These are phyloP conservation scores for Tetragnatha versicolor DNA, from an alignment of 1,140 invertebrate genomes.

Conservation along the genomic window DNA sequence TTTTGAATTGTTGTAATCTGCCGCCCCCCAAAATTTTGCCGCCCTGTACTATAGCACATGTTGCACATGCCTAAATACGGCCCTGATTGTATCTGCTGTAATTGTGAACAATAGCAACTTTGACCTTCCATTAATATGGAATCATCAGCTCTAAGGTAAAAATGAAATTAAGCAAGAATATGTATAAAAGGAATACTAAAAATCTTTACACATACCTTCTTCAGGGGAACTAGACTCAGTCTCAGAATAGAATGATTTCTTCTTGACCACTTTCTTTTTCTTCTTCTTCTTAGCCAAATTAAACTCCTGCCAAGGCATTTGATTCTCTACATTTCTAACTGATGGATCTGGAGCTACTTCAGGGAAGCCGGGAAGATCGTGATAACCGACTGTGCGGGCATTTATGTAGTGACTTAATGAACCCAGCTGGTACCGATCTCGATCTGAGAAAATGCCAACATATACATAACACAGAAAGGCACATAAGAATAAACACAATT, in stretches of 20 bases:
- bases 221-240: slow-evolving; percentile 55
- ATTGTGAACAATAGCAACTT: too few relatives aligned
- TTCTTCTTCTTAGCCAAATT: slow-evolving; percentile 60
- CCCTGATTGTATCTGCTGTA: too few relatives aligned
- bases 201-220: slow-evolving; percentile 26
- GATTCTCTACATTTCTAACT: slow-evolving; percentile 74
- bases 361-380: slow-evolving; percentile 87
- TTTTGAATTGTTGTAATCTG: too few relatives aligned
- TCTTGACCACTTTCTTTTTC: slow-evolving; percentile 63
- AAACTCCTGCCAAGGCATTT: slow-evolving; percentile 56
- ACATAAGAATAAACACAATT: too few relatives aligned
- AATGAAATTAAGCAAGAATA: too few relatives aligned
- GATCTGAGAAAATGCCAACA: slow-evolving; percentile 70
- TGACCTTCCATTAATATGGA: too few relatives aligned
- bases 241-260: slow-evolving; percentile 69
- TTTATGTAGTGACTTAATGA: slow-evolving; percentile 96
- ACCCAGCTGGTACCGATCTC: slow-evolving; percentile 89
- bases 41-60: too few relatives aligned
- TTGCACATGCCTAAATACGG: too few relatives aligned
- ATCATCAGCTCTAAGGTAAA: too few relatives aligned
- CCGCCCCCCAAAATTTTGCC: too few relatives aligned
- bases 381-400: slow-evolving; percentile 82
- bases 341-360: slow-evolving; percentile 76
- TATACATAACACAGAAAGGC: too few relatives aligned
- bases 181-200: too few relatives aligned